Evolutionary conservation across 1,140 invertebrate species (phyloP), one percentile per base, ranked within the genome.

Genomic region (Apis cerana): DNA sequence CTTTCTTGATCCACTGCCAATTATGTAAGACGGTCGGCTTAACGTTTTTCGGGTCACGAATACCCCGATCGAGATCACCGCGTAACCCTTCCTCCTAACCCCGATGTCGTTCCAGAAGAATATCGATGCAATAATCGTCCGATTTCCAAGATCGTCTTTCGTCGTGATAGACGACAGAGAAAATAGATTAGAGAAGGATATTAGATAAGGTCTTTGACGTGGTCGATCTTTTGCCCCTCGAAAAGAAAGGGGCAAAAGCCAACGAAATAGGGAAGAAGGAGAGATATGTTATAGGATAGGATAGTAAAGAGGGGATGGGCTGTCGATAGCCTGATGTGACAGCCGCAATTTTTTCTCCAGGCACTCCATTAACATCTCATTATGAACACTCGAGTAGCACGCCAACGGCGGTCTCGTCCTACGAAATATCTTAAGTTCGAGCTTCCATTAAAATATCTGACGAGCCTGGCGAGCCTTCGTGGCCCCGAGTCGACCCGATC

Each of bases 361-460:
- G 86, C 87, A 93, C 89, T 93, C 92, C 91, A 92, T 93, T 92
- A 92, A 92, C 91, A 93, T 93, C 91, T 93, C 91, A 92, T 93
- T 93, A 93, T 92, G 89, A 93, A 93, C 91, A 92, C 89, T 92
- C 89, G 83, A 87, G 75, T 86, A 88, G 80, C 82, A 23, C 67
- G 75, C 64, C 79, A 67, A 75, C 72, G 58, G 71, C 70, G 80
- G 58, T 62, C 75, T 85, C 84, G 85, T 69, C 65, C 56, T 83
- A 76, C 91, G 83, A 93, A 92, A 92, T 92, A 93, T 92, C 91
- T 92, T 87, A 92, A 92, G 92, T 93, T 92, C 85, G 84, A 90
- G 91, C 89, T 93, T 92, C 92, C 90, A 93, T 93, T 93, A 93
- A 93, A 93, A 93, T 92, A 93, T 93, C 92, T 91, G 84, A 85